These are phyloP conservation scores for Achatina immaculata DNA, from an alignment of 1,140 invertebrate genomes.

Conservation along the genomic window DNA sequence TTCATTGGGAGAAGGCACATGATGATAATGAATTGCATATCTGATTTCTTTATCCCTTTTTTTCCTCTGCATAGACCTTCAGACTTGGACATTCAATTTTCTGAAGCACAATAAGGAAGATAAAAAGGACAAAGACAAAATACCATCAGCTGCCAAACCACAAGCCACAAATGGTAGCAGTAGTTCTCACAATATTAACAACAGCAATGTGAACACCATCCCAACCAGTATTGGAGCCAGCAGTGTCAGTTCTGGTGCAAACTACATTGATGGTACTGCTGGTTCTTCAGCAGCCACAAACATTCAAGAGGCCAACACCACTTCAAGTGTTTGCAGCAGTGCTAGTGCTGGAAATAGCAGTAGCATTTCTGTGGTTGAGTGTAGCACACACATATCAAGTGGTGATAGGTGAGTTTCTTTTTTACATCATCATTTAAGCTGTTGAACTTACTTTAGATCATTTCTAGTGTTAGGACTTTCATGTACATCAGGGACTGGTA, in stretches of 20 bases:
- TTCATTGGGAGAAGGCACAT: too few relatives aligned
- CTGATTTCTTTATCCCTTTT: too few relatives aligned
- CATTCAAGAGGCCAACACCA: neutral
- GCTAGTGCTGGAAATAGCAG: conserved; percentile 5
- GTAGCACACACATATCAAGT: conserved; percentile 45
- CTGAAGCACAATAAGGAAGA: conserved; percentile 43
- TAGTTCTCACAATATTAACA: neutral
- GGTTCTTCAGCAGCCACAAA: neutral
- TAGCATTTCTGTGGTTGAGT: conserved; percentile 51
- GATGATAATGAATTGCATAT: too few relatives aligned
- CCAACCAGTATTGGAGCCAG: neutral
- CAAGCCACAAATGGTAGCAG: neutral
- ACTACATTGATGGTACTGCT: neutral
- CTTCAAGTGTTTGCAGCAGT: neutral
- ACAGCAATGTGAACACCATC: neutral
- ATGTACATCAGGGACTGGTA: too few relatives aligned
- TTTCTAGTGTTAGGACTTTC: too few relatives aligned
- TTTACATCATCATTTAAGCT: too few relatives aligned
- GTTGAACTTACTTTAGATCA: too few relatives aligned
- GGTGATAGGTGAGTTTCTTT: conserved; percentile 54
- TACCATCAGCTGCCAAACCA: conserved; percentile 27
- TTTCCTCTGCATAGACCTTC: conserved; percentile 14
- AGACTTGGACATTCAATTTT: conserved; percentile 49
- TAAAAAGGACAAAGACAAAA: conserved; percentile 43
- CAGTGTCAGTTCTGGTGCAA: neutral